phyloP scores from a whole-genome alignment of 1,140 invertebrate species.

The Cardiocondyla obscurior region DNA sequence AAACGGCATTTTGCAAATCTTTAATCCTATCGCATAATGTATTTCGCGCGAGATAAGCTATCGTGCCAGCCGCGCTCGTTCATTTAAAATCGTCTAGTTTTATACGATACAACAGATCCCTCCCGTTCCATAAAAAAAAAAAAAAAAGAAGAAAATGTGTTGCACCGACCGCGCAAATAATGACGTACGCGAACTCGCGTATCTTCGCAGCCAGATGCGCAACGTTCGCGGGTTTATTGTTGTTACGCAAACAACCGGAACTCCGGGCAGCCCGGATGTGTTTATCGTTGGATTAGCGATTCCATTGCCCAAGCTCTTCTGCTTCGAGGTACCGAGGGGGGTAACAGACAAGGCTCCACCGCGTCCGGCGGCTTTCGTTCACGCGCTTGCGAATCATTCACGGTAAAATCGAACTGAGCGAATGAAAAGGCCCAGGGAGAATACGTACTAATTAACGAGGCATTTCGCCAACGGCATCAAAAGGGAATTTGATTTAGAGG shows the following conservation, averaged over 20 bases:
- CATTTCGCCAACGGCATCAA: conserved; percentile 48
- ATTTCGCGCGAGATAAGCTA: conserved; percentile 63
- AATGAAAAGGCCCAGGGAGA: conserved; percentile 29
- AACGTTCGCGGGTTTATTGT: conserved; percentile 69
- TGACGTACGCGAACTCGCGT: conserved; percentile 58
- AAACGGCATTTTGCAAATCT: conserved; percentile 46
- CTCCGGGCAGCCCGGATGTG: conserved; percentile 56
- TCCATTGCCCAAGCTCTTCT: conserved; percentile 64
- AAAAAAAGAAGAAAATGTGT: conserved; percentile 63
- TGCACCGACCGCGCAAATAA: conserved; percentile 55
- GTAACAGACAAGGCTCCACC: background rate
- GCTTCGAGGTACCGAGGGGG: background rate
- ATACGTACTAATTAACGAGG: conserved; percentile 48
- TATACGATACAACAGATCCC: conserved; percentile 21
- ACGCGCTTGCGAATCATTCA: conserved; percentile 34
- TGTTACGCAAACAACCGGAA: conserved; percentile 69
- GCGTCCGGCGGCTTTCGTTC: conserved; percentile 33
- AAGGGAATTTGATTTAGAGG: conserved; percentile 51
- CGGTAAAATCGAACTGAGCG: conserved; percentile 42
- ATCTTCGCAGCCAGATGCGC: conserved; percentile 68
- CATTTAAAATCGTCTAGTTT: conserved; percentile 56
- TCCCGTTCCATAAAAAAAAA: background rate
- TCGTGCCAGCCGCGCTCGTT: conserved; percentile 27
- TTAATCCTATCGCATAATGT: conserved; percentile 54
- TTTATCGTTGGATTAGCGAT: conserved; percentile 71